These are phyloP conservation scores for Synergus laeviventris DNA, from an alignment of 2,888 invertebrate genomes.

Conservation along the genomic window DNA sequence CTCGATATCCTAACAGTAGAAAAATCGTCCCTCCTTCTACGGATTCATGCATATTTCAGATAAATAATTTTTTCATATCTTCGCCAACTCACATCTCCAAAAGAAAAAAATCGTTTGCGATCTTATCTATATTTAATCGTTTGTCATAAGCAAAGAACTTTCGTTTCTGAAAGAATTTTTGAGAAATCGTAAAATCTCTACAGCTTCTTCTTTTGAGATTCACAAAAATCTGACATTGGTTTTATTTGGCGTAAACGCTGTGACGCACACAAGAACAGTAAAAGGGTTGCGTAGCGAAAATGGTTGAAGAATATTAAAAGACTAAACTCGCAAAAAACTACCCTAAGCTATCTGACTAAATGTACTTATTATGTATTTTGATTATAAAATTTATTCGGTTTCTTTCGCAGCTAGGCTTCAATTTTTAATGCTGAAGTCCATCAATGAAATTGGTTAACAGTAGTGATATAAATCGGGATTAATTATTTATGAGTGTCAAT, in stretches of 20 bases:
- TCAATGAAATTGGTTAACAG: not conserved
- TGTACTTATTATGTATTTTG: constrained; percentile 30
- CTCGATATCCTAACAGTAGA: not conserved
- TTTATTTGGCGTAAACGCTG: not conserved
- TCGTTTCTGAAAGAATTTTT: not conserved
- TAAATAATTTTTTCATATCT: not conserved
- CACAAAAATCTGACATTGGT: not conserved
- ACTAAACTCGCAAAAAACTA: constrained; percentile 20
- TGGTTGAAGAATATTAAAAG: constrained; percentile 21
- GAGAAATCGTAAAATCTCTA: constrained; percentile 14
- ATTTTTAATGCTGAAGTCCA: not conserved
- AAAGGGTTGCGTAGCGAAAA: constrained; percentile 20
- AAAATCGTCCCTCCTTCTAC: not conserved
- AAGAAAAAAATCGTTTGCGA: constrained; percentile 4
- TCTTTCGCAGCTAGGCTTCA: not conserved
- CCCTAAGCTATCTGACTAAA: constrained; percentile 15
- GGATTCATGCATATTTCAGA: not conserved
- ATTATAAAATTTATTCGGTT: constrained; percentile 29
- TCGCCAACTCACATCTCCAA: not conserved
- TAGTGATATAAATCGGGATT: not conserved
- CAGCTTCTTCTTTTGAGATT: constrained; percentile 7
- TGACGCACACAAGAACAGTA: constrained; percentile 11
- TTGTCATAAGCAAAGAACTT: not conserved
- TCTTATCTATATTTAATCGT: constrained; percentile 1
- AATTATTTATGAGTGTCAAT: not conserved